Evolutionary conservation across 2,113 vertebrate genomes (phyloP).

Genomic region (Otis tarda): DNA sequence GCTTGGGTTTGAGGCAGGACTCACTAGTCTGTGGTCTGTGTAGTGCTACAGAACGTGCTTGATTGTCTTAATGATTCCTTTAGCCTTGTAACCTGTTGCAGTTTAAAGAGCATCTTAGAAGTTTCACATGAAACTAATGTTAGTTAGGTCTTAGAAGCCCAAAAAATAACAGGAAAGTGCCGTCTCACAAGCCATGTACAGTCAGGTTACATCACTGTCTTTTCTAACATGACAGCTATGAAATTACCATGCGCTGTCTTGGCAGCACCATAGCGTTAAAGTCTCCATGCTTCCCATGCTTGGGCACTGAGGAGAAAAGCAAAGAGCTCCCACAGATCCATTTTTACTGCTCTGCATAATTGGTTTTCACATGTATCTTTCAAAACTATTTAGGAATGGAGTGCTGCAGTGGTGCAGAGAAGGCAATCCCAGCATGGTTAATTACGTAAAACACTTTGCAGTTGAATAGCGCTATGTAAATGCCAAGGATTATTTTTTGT

Average conservation of each 20-base stretch:
- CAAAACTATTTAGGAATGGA: background rate
- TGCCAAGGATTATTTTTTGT: background rate
- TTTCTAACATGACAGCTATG: background rate
- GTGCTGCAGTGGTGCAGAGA: background rate
- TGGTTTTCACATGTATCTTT: background rate
- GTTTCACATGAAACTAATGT: background rate
- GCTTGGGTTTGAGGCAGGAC: background rate
- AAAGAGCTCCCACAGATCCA: background rate
- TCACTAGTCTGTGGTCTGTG: background rate
- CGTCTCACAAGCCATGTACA: background rate
- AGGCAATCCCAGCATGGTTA: constrained; percentile 35
- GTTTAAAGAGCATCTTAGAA: background rate
- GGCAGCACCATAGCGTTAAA: background rate
- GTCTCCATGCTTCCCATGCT: background rate
- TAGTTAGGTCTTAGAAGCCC: background rate
- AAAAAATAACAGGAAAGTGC: background rate
- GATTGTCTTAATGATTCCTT: background rate
- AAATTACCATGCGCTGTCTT: background rate
- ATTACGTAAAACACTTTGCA: constrained; percentile 47
- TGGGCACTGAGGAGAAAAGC: background rate
- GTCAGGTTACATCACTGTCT: background rate
- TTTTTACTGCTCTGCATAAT: background rate
- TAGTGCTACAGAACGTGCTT: background rate
- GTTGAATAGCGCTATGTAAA: constrained; percentile 9
- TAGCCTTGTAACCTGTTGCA: background rate